Percentiles rank a stretch among this genome's conserved stretches.
These are phyloP conservation scores for Crocuta crocuta DNA, from an alignment of 2,113 vertebrate genomes.

Conservation along the genomic window DNA sequence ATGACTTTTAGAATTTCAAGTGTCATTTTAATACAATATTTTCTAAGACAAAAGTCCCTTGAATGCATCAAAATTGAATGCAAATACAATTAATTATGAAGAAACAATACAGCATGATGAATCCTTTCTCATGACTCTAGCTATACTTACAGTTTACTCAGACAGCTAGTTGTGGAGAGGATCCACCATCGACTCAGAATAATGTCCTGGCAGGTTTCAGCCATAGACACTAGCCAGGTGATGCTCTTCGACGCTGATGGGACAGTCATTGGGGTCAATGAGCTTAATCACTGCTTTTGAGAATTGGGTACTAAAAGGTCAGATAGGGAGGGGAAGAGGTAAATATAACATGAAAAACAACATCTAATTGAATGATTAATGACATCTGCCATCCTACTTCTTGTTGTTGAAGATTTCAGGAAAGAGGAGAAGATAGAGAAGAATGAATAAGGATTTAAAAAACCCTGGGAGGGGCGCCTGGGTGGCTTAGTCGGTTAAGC, in stretches of 20 bases:
- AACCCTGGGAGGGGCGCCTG: no score
- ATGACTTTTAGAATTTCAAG: not conserved
- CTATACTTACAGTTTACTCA: constrained; percentile 15
- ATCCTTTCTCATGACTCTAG: not conserved
- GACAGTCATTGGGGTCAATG: not conserved
- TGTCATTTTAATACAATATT: not conserved
- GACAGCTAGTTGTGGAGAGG: not conserved
- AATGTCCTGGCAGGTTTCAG: constrained; percentile 1
- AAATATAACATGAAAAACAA: not conserved
- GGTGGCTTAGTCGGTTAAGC: no score
- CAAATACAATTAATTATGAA: not conserved
- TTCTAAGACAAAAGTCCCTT: not conserved
- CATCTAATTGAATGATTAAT: not conserved
- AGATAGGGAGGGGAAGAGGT: not conserved
- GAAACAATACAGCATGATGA: not conserved
- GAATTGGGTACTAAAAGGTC: not conserved
- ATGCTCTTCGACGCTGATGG: not conserved
- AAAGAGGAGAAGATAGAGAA: not conserved
- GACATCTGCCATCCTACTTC: not conserved
- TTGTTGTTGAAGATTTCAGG: not conserved
- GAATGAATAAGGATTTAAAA: not conserved
- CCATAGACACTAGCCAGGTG: not conserved
- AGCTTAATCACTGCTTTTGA: constrained; percentile 13
- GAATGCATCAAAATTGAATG: not conserved
- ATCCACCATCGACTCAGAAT: not conserved